phyloP scores from a whole-genome alignment of 1,140 invertebrate genomes.

The Rhopalosiphum padi region DNA sequence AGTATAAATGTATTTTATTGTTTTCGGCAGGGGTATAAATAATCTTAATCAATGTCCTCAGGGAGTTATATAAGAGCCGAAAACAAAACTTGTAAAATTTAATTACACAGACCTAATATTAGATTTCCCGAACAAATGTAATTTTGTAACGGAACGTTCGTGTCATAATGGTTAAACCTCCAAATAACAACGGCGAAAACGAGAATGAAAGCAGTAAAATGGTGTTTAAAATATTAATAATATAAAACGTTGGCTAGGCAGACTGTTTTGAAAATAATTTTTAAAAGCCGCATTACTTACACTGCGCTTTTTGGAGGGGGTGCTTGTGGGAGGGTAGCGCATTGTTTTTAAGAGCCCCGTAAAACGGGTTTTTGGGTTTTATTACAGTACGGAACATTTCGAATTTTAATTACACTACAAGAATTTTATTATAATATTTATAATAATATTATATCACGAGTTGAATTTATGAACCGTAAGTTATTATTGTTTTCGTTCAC shows the following conservation, averaged over 20 bases:
- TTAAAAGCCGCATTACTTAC: conserved; percentile 55
- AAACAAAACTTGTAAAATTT: conserved; percentile 56
- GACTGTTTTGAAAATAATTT: conserved; percentile 52
- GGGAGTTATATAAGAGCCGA: conserved; percentile 51
- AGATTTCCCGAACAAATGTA: conserved; percentile 56
- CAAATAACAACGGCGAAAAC: conserved; percentile 47
- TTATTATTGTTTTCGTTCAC: conserved; percentile 36
- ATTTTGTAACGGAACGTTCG: conserved; percentile 51
- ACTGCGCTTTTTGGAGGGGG: background rate
- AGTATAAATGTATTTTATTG: conserved; percentile 46
- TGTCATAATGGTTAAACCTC: conserved; percentile 56
- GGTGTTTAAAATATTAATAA: conserved; percentile 54
- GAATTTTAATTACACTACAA: conserved; percentile 47
- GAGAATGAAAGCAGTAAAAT: conserved; percentile 48
- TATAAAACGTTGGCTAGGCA: conserved; percentile 49
- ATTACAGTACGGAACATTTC: conserved; percentile 47
- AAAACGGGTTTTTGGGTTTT: conserved; percentile 53
- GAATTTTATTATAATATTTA: conserved; percentile 55
- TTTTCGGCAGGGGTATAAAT: conserved; percentile 52
- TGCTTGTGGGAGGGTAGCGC: background rate
- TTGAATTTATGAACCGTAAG: conserved; percentile 45
- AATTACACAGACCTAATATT: conserved; percentile 54
- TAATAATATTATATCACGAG: conserved; percentile 41
- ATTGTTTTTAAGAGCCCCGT: conserved; percentile 55
- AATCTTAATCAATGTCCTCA: conserved; percentile 54